A percentile compares a stretch with the other conserved stretches of the same genome.
Conservation (phyloP, 2,888 invertebrate genomes). For the Hemistola chrysoprasaria region DNA sequence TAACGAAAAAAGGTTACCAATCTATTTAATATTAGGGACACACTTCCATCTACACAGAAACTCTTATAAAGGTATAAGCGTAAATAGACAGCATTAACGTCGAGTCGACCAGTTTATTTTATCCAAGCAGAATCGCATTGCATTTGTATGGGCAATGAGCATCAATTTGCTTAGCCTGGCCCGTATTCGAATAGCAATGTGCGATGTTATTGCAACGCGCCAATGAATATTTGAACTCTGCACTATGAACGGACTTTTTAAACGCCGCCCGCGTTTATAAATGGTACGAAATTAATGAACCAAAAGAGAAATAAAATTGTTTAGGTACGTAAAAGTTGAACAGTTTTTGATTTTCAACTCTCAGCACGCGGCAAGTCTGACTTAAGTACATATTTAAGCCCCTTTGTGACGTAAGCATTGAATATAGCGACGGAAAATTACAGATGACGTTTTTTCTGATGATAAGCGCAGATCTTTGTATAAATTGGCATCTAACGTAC, state of each 20-base stretch:
- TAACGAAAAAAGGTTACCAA: too few relatives aligned
- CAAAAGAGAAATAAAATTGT: slow-evolving; percentile 5
- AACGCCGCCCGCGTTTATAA: slow-evolving; percentile 19
- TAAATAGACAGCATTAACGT: slow-evolving; percentile 8
- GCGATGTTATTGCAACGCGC: slow-evolving; percentile 19
- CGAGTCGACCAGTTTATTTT: slow-evolving; percentile 10
- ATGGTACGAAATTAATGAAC: slow-evolving; percentile 9
- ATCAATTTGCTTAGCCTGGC: slow-evolving; percentile 23
- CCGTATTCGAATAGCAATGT: slow-evolving; percentile 16
- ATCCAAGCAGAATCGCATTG: slow-evolving; percentile 10
- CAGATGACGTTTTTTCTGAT: too few relatives aligned
- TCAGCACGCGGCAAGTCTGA: too few relatives aligned
- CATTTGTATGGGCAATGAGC: slow-evolving; percentile 19
- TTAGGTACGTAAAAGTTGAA: too few relatives aligned
- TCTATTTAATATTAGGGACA: too few relatives aligned
- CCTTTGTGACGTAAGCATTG: slow-evolving; percentile 1
- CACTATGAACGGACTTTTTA: slow-evolving; percentile 17
- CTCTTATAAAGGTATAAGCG: slow-evolving; percentile 2
- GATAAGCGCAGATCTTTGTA: too few relatives aligned
- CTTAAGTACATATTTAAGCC: too few relatives aligned
- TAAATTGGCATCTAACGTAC: too few relatives aligned
- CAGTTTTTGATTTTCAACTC: too few relatives aligned
- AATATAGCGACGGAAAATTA: background rate
- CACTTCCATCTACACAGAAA: slow-evolving; percentile 2
- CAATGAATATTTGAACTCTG: slow-evolving; percentile 25